These are phyloP conservation scores for Galerucella pusilla DNA, from an alignment of 2,888 invertebrate species.

Conservation along the genomic window DNA sequence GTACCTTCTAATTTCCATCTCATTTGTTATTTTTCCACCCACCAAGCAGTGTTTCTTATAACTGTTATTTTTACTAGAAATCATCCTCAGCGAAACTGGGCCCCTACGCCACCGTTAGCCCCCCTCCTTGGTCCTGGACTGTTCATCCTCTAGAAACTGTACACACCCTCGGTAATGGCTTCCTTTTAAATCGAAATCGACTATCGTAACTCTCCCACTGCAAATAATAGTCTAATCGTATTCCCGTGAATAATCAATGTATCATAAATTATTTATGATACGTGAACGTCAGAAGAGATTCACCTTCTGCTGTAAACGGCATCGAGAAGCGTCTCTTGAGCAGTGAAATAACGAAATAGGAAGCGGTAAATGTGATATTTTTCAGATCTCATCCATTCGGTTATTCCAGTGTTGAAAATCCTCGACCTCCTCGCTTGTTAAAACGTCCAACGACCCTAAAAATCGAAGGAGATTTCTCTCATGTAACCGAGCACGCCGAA, in stretches of 20 bases:
- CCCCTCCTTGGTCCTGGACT: too few species aligned
- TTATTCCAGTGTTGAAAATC: not conserved
- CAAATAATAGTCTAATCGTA: slow-evolving; percentile 42
- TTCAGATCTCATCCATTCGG: slow-evolving; percentile 8
- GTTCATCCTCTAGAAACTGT: not conserved
- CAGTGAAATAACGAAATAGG: too few species aligned
- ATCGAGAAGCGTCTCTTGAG: slow-evolving; percentile 47
- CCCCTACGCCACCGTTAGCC: too few species aligned
- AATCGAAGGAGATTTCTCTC: slow-evolving; percentile 67
- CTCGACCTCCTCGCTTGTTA: slow-evolving; percentile 32
- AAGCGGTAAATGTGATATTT: not conserved
- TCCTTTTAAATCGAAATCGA: slow-evolving; percentile 26
- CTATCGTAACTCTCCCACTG: slow-evolving; percentile 12
- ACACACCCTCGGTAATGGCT: slow-evolving; percentile 36
- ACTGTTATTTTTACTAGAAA: too few species aligned
- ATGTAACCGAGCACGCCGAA: slow-evolving; percentile 66
- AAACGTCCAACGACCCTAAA: slow-evolving; percentile 65
- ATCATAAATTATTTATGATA: slow-evolving; percentile 56
- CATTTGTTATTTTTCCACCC: too few species aligned
- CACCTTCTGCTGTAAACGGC: slow-evolving; percentile 50
- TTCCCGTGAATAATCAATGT: slow-evolving; percentile 52
- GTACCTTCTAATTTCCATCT: too few species aligned
- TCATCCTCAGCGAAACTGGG: too few species aligned
- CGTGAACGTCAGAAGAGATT: slow-evolving; percentile 57
- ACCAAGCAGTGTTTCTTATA: too few species aligned